These are phyloP conservation scores for Microplitis deprimator DNA, from an alignment of 2,888 invertebrate species.

Conservation along the genomic window DNA sequence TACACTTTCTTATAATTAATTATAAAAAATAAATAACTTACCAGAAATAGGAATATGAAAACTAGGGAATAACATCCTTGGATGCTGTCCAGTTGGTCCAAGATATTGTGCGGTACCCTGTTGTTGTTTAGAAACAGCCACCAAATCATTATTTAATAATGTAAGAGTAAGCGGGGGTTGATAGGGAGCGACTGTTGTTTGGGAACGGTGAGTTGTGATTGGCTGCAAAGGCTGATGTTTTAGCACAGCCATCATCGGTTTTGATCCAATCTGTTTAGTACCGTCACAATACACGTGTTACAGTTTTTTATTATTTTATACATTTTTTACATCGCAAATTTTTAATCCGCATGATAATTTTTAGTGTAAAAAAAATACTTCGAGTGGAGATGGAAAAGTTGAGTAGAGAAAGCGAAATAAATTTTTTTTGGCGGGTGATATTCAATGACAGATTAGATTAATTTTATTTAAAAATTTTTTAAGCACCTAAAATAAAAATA, in stretches of 20 bases:
- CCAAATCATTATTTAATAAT: constrained; percentile 67
- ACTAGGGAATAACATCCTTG: constrained; percentile 60
- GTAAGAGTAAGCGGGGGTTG: constrained; percentile 66
- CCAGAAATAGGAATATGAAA: constrained; percentile 73
- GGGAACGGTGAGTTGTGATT: constrained; percentile 64
- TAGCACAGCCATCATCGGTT: constrained; percentile 69
- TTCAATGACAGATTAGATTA: not conserved
- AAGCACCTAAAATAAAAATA: constrained; percentile 24
- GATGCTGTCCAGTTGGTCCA: constrained; percentile 59
- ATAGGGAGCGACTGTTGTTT: constrained; percentile 62
- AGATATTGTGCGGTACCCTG: constrained; percentile 64
- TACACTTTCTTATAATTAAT: not conserved
- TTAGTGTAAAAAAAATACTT: not conserved
- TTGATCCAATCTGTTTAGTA: constrained; percentile 67
- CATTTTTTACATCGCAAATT: not conserved
- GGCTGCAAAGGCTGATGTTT: constrained; percentile 68
- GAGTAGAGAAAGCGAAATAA: not conserved
- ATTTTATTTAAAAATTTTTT: not conserved
- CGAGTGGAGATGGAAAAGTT: not conserved
- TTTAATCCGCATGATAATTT: not conserved
- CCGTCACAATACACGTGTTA: constrained; percentile 51
- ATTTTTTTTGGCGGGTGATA: not conserved
- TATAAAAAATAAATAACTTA: constrained; percentile 47
- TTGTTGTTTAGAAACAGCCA: constrained; percentile 68
- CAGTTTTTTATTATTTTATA: constrained; percentile 1